Conservation (phyloP, 2,113 vertebrate genomes). For the Pao palembangensis region DNA sequence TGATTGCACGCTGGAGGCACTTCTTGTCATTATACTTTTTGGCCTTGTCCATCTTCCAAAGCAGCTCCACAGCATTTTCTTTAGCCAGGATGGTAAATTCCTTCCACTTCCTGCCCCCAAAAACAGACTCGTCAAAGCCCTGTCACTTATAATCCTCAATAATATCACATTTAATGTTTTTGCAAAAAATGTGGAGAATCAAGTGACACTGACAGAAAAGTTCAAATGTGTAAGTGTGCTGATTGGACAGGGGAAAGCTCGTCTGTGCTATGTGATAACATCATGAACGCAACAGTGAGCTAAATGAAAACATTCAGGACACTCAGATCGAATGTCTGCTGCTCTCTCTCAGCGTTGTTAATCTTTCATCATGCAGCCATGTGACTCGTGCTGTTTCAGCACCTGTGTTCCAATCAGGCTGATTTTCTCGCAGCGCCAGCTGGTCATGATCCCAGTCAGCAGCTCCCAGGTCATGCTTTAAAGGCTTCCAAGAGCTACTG, state of each 20-base stretch:
- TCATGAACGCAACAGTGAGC: constrained; percentile 14
- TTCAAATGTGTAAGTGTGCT: not conserved
- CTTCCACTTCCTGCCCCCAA: constrained; percentile 55
- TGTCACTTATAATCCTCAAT: too few relatives aligned
- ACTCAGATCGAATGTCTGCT: constrained; percentile 20
- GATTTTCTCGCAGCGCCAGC: constrained; percentile 36
- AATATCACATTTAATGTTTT: too few relatives aligned
- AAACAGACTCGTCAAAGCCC: too few relatives aligned
- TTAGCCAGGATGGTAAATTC: constrained; percentile 45
- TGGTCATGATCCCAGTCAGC: constrained; percentile 31
- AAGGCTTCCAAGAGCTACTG: too few relatives aligned
- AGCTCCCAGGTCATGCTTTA: not conserved
- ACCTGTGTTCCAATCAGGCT: constrained; percentile 20
- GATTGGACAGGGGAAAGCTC: constrained; percentile 24
- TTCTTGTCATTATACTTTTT: constrained; percentile 32
- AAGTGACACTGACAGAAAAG: not conserved
- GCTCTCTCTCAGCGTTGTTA: constrained; percentile 2
- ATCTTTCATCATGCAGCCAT: constrained; percentile 6
- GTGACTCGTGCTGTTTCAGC: not conserved
- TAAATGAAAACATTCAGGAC: constrained; percentile 10
- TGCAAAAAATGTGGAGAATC: too few relatives aligned
- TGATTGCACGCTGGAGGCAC: constrained; percentile 23
- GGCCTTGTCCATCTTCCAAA: constrained; percentile 44
- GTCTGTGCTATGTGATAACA: constrained; percentile 28
- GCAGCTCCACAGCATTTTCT: constrained; percentile 17